These are phyloP conservation scores for Trichogramma pretiosum DNA, from an alignment of 1,140 invertebrate genomes.

Conservation along the genomic window DNA sequence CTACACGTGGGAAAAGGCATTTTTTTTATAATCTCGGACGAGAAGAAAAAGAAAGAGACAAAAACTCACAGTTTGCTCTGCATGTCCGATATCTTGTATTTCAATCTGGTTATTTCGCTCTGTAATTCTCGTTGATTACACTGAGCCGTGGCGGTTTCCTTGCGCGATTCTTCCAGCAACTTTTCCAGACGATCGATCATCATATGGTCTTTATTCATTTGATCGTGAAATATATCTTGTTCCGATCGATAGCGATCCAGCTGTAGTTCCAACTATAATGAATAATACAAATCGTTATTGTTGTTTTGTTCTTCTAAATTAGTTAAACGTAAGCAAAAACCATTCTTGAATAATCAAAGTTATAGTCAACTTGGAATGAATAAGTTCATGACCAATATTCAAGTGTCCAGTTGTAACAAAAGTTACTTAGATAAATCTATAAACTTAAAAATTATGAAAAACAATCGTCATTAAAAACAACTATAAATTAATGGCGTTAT, in stretches of 20 bases:
- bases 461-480: too few relatives aligned
- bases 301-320: neutral
- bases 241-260: conserved; percentile 35
- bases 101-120: conserved; percentile 42
- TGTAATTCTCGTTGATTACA: conserved; percentile 45
- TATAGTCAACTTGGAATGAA: too few relatives aligned
- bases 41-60: neutral
- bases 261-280: conserved; percentile 39
- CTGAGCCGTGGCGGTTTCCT: conserved; percentile 45
- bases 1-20: conserved; percentile 39
- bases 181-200: conserved; percentile 44
- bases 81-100: conserved; percentile 41
- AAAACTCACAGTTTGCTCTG: conserved; percentile 46
- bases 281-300: too few relatives aligned
- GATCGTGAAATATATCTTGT: conserved; percentile 38
- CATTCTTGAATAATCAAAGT: too few relatives aligned
- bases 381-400: too few relatives aligned
- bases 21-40: neutral
- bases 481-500: too few relatives aligned
- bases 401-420: too few relatives aligned
- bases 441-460: too few relatives aligned
- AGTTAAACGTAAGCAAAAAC: conserved; percentile 2
- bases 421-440: too few relatives aligned
- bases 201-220: conserved; percentile 41
- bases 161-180: conserved; percentile 42